A percentile compares a stretch with the other conserved stretches of the same genome.
These are phyloP conservation scores for Enhydra lutris DNA, from an alignment of 2,113 vertebrate species.

Conservation along the genomic window DNA sequence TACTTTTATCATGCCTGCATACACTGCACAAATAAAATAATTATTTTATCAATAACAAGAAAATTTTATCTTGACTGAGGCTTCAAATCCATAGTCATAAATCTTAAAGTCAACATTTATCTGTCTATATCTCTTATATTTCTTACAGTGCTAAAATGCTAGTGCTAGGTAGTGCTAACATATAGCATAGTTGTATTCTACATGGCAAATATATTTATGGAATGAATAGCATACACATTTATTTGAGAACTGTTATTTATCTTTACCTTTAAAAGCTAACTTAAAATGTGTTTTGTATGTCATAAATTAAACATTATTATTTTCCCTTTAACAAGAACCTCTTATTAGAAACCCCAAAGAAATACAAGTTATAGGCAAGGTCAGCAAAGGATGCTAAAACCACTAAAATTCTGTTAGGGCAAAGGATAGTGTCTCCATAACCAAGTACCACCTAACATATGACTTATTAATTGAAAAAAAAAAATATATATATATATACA, in stretches of 20 bases:
- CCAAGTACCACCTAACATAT: neutral
- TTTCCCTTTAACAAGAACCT: neutral
- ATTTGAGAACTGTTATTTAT: neutral
- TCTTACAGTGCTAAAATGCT: neutral
- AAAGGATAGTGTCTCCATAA: neutral
- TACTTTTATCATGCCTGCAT: constrained; percentile 23
- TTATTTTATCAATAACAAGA: constrained; percentile 23
- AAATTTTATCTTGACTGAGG: neutral
- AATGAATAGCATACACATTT: neutral
- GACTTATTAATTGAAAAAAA: neutral
- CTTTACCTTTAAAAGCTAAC: neutral
- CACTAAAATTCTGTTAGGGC: neutral
- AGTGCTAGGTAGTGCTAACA: neutral
- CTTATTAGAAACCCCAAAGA: neutral
- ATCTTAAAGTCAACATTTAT: neutral
- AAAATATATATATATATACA: neutral
- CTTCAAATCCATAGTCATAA: neutral
- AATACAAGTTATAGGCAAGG: neutral
- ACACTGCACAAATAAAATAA: constrained; percentile 74
- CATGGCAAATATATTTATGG: neutral
- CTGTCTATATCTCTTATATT: neutral
- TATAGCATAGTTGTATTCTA: neutral
- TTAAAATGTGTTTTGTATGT: neutral
- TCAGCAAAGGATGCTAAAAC: neutral
- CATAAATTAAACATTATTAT: neutral